These are phyloP conservation scores for Xestia xanthographa DNA, from an alignment of 2,888 invertebrate species.

Conservation along the genomic window DNA sequence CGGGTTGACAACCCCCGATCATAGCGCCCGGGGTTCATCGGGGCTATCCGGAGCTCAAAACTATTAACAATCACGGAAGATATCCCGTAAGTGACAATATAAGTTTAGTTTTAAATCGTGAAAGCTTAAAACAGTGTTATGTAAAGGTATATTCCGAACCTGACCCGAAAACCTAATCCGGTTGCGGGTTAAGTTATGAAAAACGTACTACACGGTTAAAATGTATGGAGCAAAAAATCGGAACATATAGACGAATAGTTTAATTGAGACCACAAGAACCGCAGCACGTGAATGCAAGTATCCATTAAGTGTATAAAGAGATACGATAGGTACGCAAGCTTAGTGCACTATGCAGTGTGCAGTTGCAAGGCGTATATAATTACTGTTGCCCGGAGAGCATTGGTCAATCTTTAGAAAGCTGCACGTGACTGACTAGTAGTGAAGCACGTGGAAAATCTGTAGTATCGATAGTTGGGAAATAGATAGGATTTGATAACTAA, in stretches of 20 bases:
- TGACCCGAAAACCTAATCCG: too few relatives aligned
- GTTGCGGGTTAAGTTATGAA: too few relatives aligned
- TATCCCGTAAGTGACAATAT: too few relatives aligned
- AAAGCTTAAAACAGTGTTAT: too few relatives aligned
- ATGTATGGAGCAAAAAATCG: neutral
- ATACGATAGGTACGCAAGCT: conserved; percentile 19
- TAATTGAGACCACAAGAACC: neutral
- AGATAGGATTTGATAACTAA: neutral
- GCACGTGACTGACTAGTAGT: conserved; percentile 67
- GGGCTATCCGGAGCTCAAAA: too few relatives aligned
- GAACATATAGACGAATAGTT: neutral
- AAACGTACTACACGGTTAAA: neutral
- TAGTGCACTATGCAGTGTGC: conserved; percentile 38
- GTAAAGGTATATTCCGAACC: too few relatives aligned
- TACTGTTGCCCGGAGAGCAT: conserved; percentile 67
- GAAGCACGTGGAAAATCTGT: conserved; percentile 38
- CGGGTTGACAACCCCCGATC: too few relatives aligned
- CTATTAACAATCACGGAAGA: too few relatives aligned
- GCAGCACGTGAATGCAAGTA: conserved; percentile 27
- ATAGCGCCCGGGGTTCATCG: too few relatives aligned
- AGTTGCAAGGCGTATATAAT: conserved; percentile 60
- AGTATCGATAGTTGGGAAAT: conserved; percentile 50
- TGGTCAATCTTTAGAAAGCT: conserved; percentile 82
- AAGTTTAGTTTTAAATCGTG: too few relatives aligned
- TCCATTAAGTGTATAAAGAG: conserved; percentile 1